Conservation (phyloP, 2,113 vertebrate species). For the Paramisgurnus dabryanus region DNA sequence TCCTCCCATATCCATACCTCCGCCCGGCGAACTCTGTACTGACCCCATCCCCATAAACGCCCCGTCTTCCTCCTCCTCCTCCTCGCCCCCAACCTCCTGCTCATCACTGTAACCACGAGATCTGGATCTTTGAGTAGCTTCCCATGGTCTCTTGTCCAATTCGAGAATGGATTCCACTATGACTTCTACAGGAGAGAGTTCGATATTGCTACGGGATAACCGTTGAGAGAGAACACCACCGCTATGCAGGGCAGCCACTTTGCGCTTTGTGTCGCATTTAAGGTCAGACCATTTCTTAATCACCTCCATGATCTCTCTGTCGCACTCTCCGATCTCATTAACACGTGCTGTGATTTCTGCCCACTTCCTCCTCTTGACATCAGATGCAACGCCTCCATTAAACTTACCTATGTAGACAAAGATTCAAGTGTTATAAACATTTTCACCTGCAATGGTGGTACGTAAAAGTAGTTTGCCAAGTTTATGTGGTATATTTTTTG, state of each 20-base stretch:
- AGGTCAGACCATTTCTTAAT: conserved; percentile 82
- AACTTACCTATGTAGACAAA: conserved; percentile 69
- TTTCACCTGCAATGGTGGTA: background rate
- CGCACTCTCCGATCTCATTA: conserved; percentile 78
- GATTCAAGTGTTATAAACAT: background rate
- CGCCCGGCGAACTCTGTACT: conserved; percentile 66
- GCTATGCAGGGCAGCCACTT: conserved; percentile 71
- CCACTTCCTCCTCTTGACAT: conserved; percentile 75
- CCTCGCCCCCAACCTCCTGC: conserved; percentile 62
- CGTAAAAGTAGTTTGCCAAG: background rate
- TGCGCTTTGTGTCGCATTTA: conserved; percentile 79
- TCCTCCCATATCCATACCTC: conserved; percentile 52
- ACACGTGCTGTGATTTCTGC: conserved; percentile 76
- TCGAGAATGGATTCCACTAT: conserved; percentile 77
- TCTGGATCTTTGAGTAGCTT: conserved; percentile 39
- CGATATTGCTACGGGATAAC: conserved; percentile 53
- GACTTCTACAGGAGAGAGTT: conserved; percentile 73
- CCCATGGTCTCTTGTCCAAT: conserved; percentile 63
- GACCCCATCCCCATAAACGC: conserved; percentile 57
- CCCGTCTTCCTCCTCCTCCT: conserved; percentile 73
- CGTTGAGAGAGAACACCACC: conserved; percentile 63
- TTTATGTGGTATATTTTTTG: background rate
- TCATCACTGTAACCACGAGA: conserved; percentile 48
- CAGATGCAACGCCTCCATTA: conserved; percentile 73
- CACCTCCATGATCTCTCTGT: conserved; percentile 77